Evolutionary conservation across 2,888 invertebrate genomes (phyloP), one percentile per base, ranked within the genome.

Genomic region (Mechanitis messenoides): DNA sequence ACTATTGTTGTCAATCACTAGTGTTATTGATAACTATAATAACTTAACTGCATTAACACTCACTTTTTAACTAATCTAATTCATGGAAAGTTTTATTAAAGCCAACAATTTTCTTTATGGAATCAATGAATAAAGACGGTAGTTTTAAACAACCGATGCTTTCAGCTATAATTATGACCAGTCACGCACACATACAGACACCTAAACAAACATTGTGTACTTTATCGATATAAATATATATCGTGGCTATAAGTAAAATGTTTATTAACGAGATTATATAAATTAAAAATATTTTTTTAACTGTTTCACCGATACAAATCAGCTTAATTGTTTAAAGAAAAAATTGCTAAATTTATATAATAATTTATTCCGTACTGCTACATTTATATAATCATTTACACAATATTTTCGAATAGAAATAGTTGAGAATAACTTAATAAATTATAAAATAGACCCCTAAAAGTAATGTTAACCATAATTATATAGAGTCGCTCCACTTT

Each of bases 101-200:
- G 80, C 81, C 79, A 81, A 86, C 84, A 88, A 87, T 89, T 88
- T 87, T 78, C 81, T 87, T 84, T 83, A 85, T 86, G 83, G 85
- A 86, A 81, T 79, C 82, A 82, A 82, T 81, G 81, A 80, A 77
- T 75, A 72, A 74, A 79, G 80, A 79, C 77, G 71, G 77, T 82
- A 77, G 84, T 82, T 76, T 77, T 81, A 78, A 79, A 50, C 50
- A 50, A 50, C 47, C 28, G n/a, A 50, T 78, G 74, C 77, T 80
- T 83, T 79, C 76, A 73, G 66, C 78, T 76, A 80, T 89, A 88
- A 89, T 89, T 88, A 87, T 77, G 69, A 73, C 62, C 69, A 86
- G 86, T 84, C 89, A 89, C 89, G 89, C 89, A 73, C 87, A 79
- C 89, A 73, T 87, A 79, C 77, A 68, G 72, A 77, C 79, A 80